phyloP scores from a whole-genome alignment of 2,113 vertebrate species.

The Pygoscelis adeliae region DNA sequence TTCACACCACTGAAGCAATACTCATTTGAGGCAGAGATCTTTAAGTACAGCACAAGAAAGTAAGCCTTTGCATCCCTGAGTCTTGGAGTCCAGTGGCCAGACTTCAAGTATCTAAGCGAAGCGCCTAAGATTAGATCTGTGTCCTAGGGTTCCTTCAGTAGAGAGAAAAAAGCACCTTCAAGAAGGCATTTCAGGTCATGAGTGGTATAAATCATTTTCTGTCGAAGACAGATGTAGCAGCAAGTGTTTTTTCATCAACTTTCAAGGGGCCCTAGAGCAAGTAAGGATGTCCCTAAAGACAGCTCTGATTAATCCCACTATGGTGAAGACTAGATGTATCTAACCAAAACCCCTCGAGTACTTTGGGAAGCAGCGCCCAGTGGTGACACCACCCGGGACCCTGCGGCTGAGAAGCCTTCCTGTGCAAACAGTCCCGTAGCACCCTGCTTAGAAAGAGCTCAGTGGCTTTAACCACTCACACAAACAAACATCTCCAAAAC shows the following conservation, averaged over 20 bases:
- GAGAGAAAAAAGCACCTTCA: not conserved
- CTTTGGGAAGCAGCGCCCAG: not conserved
- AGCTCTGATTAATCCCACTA: not conserved
- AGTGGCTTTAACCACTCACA: not conserved
- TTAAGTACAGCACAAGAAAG: not conserved
- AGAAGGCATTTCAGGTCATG: not conserved
- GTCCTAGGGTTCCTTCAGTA: not conserved
- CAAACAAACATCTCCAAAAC: not conserved
- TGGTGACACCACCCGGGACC: fast-evolving
- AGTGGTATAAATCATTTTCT: not conserved
- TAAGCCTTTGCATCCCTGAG: not conserved
- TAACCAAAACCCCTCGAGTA: fast-evolving
- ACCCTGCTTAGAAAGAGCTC: not conserved
- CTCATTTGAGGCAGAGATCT: not conserved
- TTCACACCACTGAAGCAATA: not conserved
- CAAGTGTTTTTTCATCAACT: not conserved
- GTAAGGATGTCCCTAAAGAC: not conserved
- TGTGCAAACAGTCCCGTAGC: not conserved
- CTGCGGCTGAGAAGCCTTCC: not conserved
- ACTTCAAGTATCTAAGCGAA: not conserved
- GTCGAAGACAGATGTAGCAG: not conserved
- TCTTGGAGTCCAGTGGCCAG: not conserved
- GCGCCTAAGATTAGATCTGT: not conserved
- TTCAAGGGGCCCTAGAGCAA: not conserved
- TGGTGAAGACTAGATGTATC: not conserved